Percentiles rank a stretch among this genome's conserved stretches.
phyloP scores from a whole-genome alignment of 2,113 vertebrate genomes.

The Hemibagrus wyckioides region DNA sequence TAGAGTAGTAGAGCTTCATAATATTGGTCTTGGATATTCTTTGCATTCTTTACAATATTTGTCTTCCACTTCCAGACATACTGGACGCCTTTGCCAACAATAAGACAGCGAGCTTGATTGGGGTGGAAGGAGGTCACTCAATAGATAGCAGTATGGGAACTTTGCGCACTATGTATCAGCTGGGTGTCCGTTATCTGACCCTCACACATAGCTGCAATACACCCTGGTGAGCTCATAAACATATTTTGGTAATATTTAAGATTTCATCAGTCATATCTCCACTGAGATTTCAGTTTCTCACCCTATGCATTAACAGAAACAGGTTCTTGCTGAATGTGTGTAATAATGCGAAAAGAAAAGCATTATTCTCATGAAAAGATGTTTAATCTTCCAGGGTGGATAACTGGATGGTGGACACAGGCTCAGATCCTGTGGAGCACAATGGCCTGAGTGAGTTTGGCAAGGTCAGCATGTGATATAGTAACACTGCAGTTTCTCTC shows the following conservation, averaged over 20 bases:
- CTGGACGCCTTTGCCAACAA: constrained; percentile 65
- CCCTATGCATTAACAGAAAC: background rate
- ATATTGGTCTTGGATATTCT: background rate
- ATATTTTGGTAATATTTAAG: background rate
- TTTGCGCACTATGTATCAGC: constrained; percentile 82
- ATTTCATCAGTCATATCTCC: background rate
- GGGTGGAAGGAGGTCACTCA: constrained; percentile 92
- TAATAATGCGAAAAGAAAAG: background rate
- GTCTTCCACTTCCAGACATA: constrained; percentile 71
- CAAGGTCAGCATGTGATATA: constrained; percentile 73
- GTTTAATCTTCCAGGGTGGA: constrained; percentile 79
- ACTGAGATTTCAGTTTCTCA: background rate
- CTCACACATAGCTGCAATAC: constrained; percentile 94
- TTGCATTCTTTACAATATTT: background rate
- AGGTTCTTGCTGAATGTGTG: background rate
- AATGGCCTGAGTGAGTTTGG: constrained; percentile 84
- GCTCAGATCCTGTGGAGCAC: constrained; percentile 63
- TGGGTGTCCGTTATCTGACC: constrained; percentile 92
- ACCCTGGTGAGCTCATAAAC: constrained; percentile 79
- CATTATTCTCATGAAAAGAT: background rate
- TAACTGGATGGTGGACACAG: constrained; percentile 88
- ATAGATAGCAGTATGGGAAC: constrained; percentile 90
- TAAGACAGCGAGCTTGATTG: constrained; percentile 87
- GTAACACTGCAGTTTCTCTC: background rate
- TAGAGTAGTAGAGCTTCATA: background rate